A percentile compares a stretch with the other conserved stretches of the same genome.
phyloP scores from a whole-genome alignment of 2,113 vertebrate species.

The Natator depressus region DNA sequence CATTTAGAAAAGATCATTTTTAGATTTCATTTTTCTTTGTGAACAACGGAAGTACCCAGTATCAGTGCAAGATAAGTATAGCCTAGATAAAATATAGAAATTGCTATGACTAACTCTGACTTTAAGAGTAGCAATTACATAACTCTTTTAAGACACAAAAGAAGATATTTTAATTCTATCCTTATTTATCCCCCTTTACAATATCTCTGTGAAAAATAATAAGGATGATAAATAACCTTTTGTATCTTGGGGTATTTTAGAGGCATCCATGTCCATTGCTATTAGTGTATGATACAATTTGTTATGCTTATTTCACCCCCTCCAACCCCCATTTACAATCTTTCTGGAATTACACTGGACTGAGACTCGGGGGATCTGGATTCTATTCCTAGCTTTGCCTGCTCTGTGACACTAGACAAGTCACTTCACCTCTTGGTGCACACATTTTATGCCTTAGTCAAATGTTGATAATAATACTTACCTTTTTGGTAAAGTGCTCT shows the following conservation, averaged over 20 bases:
- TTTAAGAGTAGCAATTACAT: neutral
- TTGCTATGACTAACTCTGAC: neutral
- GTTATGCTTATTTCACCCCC: neutral
- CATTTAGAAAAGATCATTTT: neutral
- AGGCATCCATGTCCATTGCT: neutral
- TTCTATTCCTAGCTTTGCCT: neutral
- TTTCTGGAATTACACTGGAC: neutral
- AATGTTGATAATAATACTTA: neutral
- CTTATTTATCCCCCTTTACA: neutral
- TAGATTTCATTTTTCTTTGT: neutral
- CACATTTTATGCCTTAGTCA: neutral
- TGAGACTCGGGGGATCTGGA: neutral
- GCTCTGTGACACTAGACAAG: neutral
- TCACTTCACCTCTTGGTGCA: constrained; percentile 14
- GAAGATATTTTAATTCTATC: neutral
- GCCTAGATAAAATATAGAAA: neutral
- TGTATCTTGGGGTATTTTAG: neutral
- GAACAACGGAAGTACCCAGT: neutral
- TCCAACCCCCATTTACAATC: neutral
- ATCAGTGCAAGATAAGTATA: neutral
- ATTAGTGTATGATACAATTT: neutral
- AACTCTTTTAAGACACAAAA: neutral
- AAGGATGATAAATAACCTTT: neutral
- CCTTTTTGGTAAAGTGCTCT: neutral
- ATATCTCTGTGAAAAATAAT: neutral